Evolutionary conservation across 2,888 invertebrate species (phyloP), one percentile per base, ranked within the genome.

Genomic region (Pharmacophagus antenor): DNA sequence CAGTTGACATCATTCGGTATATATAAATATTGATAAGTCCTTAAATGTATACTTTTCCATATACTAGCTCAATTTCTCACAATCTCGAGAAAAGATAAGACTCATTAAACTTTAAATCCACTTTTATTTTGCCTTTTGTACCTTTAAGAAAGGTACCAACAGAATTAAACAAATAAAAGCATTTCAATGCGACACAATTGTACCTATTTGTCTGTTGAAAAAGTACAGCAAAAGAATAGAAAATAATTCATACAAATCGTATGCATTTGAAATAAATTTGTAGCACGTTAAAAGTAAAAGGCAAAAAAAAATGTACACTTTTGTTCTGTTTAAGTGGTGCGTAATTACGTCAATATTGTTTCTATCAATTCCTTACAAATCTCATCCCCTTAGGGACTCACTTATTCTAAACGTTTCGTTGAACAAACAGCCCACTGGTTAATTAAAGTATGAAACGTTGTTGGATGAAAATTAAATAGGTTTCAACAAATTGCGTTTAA

Each of bases 391-490:
- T 69, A 63, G 69, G 70, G 69, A 68, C 69, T 71, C 65, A 67
- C 67, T 60, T 56, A 56, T 53, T 72, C 73, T 70, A 70, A 74
- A 73, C 71, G 70, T 71, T 74, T 71, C 66, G 61, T 62, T 63
- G 69, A 72, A 74, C 67, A 71, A 73, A 71, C 72, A 74, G 70
- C 71, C 71, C 70, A 74, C 70, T 75, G 71, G 74, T 78, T 79
- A 79, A 81, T 81, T 80, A 79, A 78, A 78, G 71, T 73, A 75
- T 74, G 71, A 75, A 76, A 76, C 67, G 67, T 65, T 68, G 70
- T 71, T 71, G 69, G 72, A 73, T 74, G 74, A 73, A 82, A 80
- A 80, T 79, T 79, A 77, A 81, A 79, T 77, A 77, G 79, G 78
- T 75, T 75, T 73, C 74, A 72, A 70, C 75, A 73, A 78, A 79